Evolutionary conservation across 2,888 invertebrate species (phyloP), one percentile per base, ranked within the genome.

Genomic region (Litoditis marina): DNA sequence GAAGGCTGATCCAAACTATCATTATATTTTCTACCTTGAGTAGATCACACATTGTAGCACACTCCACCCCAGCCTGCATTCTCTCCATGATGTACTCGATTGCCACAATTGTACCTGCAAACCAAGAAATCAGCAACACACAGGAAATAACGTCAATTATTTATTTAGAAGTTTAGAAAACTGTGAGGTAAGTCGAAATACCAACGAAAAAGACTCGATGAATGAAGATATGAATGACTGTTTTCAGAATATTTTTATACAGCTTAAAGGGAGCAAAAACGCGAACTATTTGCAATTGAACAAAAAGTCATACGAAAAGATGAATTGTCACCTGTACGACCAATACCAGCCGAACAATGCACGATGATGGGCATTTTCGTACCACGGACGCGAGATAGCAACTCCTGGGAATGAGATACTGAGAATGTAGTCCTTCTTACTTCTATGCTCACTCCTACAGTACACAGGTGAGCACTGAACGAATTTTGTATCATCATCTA

Each of bases 281-380:
- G n/a, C n/a, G n/a, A n/a, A n/a, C n/a, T n/a, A n/a, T n/a, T n/a
- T n/a, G n/a, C n/a, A n/a, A n/a, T n/a, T n/a, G n/a, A n/a, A 11
- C 27, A 19, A n/a, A 47, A 19, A 8, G 6, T 49, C 22, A 49
- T 49, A 13, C 25, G 13, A 22, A 11, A 19, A 13, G 8, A 13
- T 19, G 22, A 47, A n/a, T 25, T 1, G 7, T 16, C 27, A 47
- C 68, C 68, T 22, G 75, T 72, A 16, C 75, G 42, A 1, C 75
- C 74, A 36, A 76, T 76, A 22, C 77, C 76, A 11, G 76, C 76
- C 1, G 70, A 70, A 42, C 76, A 76, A 55, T 76, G 76, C 4
- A 76, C 72, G 13, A 74, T 62, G 55, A 76, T 76, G 11, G 76
- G 76, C 19, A 60, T 61, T 50, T 65, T 63, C 2, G 70, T 25